These are phyloP conservation scores for Pterostichus madidus DNA, from an alignment of 2,888 invertebrate genomes.

Conservation along the genomic window DNA sequence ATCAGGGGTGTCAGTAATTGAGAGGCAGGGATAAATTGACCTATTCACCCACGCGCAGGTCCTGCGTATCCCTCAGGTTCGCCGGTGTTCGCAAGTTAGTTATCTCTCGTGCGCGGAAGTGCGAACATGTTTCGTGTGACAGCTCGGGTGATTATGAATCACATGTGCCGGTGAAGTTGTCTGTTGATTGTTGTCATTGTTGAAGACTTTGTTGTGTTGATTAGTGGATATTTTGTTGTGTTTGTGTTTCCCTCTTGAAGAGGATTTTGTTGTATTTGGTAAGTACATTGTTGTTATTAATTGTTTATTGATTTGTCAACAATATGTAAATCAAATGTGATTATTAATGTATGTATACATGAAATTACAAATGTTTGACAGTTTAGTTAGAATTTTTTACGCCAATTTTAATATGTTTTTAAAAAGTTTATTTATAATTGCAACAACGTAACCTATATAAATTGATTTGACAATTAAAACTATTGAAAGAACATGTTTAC, in stretches of 20 bases:
- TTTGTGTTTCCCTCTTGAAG: conserved; percentile 20
- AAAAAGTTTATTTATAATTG: too few relatives aligned
- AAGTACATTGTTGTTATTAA: conserved; percentile 2
- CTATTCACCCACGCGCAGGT: conserved; percentile 52
- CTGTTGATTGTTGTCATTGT: neutral
- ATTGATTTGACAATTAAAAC: too few relatives aligned
- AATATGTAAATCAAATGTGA: too few relatives aligned
- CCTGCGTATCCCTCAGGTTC: neutral
- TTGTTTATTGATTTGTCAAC: neutral
- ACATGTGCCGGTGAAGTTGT: conserved; percentile 8
- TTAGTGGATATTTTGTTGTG: neutral
- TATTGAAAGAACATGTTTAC: too few relatives aligned
- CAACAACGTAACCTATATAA: too few relatives aligned
- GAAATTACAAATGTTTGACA: too few relatives aligned
- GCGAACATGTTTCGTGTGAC: conserved; percentile 3
- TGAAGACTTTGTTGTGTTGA: conserved; percentile 30
- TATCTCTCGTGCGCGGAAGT: conserved; percentile 17
- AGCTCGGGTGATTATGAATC: conserved; percentile 32
- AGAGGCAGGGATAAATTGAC: conserved; percentile 63
- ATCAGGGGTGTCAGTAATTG: conserved; percentile 62
- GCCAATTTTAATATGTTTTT: too few relatives aligned
- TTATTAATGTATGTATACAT: too few relatives aligned
- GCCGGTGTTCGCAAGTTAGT: conserved; percentile 14
- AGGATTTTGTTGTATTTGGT: conserved; percentile 39
- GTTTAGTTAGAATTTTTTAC: too few relatives aligned